Evolutionary conservation across 2,113 vertebrate genomes (phyloP).

Genomic region (Fulmarus glacialis): DNA sequence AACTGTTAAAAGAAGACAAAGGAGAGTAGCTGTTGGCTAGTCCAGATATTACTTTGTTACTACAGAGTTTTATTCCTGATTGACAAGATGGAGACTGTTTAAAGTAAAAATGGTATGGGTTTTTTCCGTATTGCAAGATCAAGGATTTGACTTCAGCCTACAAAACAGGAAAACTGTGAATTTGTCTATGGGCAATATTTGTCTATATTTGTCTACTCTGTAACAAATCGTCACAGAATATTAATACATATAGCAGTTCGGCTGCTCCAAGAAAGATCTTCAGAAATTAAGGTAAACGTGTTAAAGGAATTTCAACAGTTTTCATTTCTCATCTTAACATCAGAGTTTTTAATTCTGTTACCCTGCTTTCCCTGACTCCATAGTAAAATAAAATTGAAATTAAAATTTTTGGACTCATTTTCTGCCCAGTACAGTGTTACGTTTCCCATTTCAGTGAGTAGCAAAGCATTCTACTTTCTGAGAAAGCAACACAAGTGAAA

Average conservation of each 20-base stretch:
- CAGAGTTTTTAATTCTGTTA: background rate
- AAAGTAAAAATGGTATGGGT: background rate
- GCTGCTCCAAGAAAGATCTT: background rate
- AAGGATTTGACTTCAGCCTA: conserved; percentile 49
- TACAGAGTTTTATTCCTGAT: background rate
- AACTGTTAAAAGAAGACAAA: background rate
- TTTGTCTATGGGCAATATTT: conserved; percentile 32
- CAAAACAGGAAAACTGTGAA: conserved; percentile 69
- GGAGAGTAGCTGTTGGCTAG: background rate
- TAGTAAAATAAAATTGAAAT: background rate
- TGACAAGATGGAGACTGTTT: background rate
- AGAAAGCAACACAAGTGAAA: conserved; percentile 8
- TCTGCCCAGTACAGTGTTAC: background rate
- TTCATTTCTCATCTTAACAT: background rate
- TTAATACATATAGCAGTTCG: conserved; percentile 37
- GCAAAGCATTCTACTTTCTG: conserved; percentile 7
- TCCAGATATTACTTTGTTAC: background rate
- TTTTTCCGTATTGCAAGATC: background rate
- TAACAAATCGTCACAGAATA: conserved; percentile 46
- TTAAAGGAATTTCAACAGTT: background rate
- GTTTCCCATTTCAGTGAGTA: conserved; percentile 26
- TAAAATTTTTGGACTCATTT: background rate
- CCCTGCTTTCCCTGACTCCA: background rate
- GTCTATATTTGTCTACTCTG: background rate
- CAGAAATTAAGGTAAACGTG: background rate